These are phyloP conservation scores for Parnassius orleans DNA, from an alignment of 2,888 invertebrate genomes.

Conservation along the genomic window DNA sequence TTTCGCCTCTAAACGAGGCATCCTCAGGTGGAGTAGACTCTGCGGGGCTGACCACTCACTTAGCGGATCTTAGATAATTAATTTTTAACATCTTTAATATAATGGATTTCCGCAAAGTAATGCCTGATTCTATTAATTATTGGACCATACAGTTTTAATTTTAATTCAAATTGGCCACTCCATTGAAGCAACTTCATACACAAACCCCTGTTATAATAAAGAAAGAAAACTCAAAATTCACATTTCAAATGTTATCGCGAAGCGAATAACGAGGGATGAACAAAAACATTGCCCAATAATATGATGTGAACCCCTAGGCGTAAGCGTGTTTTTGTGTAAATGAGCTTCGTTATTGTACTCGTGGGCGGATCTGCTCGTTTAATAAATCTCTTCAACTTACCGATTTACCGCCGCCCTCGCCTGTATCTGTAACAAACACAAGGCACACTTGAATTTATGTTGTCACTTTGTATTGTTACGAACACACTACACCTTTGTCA, in stretches of 20 bases:
- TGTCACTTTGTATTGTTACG: constrained; percentile 1
- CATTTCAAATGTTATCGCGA: too few relatives aligned
- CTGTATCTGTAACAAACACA: constrained; percentile 18
- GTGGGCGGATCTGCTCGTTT: background rate
- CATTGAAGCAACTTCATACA: background rate
- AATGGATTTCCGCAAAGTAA: too few relatives aligned
- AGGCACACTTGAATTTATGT: constrained; percentile 18
- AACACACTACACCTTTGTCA: background rate
- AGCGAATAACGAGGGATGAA: background rate
- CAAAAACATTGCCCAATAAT: constrained; percentile 3
- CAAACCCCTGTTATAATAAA: background rate
- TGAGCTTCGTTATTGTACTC: constrained; percentile 7
- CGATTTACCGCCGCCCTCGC: constrained; percentile 16
- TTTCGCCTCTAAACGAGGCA: too few relatives aligned
- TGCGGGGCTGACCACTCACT: too few relatives aligned
- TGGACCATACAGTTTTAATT: too few relatives aligned
- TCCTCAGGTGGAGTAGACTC: too few relatives aligned
- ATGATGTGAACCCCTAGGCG: background rate
- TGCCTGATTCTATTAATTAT: too few relatives aligned
- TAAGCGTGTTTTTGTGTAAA: constrained; percentile 8
- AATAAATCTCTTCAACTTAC: constrained; percentile 21
- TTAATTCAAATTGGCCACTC: too few relatives aligned
- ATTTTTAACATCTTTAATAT: too few relatives aligned
- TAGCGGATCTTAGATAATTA: too few relatives aligned
- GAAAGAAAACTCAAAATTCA: too few relatives aligned